These are phyloP conservation scores for Aethina tumida DNA, from an alignment of 1,140 invertebrate species.

Conservation along the genomic window DNA sequence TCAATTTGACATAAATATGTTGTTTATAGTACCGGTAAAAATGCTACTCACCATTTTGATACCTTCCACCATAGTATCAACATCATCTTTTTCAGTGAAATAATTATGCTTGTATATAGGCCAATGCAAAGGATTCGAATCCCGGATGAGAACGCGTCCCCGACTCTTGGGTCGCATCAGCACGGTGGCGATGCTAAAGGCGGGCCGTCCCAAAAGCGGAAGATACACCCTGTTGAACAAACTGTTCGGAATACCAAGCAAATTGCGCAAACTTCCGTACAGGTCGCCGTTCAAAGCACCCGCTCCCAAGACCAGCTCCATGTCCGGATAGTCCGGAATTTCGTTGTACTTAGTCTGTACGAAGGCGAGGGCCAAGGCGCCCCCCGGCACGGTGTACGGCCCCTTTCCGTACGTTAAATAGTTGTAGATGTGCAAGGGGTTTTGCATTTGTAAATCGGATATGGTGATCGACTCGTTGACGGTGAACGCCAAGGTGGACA, in stretches of 20 bases:
- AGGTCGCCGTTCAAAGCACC: conserved; percentile 61
- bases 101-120: conserved; percentile 73
- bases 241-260: conserved; percentile 52
- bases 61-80: conserved; percentile 58
- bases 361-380: conserved; percentile 63
- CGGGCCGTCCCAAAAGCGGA: conserved; percentile 37
- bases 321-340: conserved; percentile 51
- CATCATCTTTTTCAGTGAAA: conserved; percentile 54
- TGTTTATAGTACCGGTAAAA: too few species aligned
- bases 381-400: conserved; percentile 77
- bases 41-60: conserved; percentile 58
- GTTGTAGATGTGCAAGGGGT: conserved; percentile 57
- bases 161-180: conserved; percentile 64
- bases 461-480: conserved; percentile 68
- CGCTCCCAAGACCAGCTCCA: conserved; percentile 66
- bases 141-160: conserved; percentile 55
- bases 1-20: too few species aligned
- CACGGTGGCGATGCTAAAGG: conserved; percentile 58
- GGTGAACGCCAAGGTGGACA: conserved; percentile 71
- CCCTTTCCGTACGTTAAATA: conserved; percentile 71
- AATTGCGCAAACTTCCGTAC: conserved; percentile 52
- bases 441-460: conserved; percentile 66
- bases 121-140: conserved; percentile 57
- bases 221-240: conserved; percentile 49
- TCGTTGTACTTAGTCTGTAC: conserved; percentile 42